These are phyloP conservation scores for Scarus forsteni DNA, from an alignment of 2,797 vertebrate species.

Conservation along the genomic window DNA sequence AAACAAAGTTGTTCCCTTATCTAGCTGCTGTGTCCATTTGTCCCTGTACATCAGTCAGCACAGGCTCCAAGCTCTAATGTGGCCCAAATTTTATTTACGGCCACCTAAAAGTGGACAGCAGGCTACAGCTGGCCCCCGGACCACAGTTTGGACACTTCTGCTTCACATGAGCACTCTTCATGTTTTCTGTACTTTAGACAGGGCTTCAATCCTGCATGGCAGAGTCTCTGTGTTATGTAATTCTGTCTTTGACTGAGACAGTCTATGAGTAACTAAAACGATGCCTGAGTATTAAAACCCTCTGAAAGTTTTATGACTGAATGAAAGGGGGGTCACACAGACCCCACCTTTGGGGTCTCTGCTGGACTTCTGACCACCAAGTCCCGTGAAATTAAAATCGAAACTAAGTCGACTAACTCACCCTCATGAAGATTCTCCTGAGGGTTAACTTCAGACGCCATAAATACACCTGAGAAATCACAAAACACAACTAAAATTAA, in stretches of 20 bases:
- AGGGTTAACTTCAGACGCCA: slow-evolving; percentile 43
- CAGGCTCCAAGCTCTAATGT: too few relatives aligned
- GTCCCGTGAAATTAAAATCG: slow-evolving; percentile 7
- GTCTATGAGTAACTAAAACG: background rate
- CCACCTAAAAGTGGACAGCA: too few relatives aligned
- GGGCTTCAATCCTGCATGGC: background rate
- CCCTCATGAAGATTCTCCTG: slow-evolving; percentile 57
- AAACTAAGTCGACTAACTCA: slow-evolving; percentile 48
- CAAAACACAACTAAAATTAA: background rate
- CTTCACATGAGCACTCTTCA: background rate
- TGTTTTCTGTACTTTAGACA: background rate
- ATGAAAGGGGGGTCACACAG: background rate
- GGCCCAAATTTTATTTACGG: too few relatives aligned
- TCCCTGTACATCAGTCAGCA: too few relatives aligned
- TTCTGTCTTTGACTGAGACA: background rate
- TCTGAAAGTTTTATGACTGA: background rate
- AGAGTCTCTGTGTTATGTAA: background rate
- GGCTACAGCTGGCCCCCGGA: too few relatives aligned
- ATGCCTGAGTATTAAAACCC: background rate
- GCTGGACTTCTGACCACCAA: too few relatives aligned
- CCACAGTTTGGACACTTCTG: too few relatives aligned
- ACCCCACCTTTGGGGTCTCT: too few relatives aligned
- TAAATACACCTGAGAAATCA: slow-evolving; percentile 41
- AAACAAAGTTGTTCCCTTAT: too few relatives aligned
- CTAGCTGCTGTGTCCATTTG: too few relatives aligned